Conservation (phyloP, 2,113 vertebrate species). For the Eublepharis macularius region DNA sequence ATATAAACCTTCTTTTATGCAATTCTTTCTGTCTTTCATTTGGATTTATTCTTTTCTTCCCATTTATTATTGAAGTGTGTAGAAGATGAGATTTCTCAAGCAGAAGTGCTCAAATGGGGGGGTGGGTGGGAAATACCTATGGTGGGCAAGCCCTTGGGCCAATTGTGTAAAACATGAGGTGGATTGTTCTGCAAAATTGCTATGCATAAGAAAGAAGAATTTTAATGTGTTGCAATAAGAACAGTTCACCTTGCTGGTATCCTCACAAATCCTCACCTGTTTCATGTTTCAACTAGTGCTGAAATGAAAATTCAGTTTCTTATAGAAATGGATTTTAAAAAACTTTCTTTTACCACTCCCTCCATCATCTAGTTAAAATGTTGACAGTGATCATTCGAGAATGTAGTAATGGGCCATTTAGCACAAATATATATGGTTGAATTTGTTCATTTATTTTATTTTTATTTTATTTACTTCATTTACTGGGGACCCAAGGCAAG, state of each 20-base stretch:
- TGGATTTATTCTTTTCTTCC: neutral
- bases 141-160: conserved; percentile 38
- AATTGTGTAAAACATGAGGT: conserved; percentile 39
- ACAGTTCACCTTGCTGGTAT: conserved; percentile 49
- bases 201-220: conserved; percentile 56
- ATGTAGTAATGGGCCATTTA: accelerated
- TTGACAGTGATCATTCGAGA: conserved; percentile 37
- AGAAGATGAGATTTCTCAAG: conserved; percentile 32
- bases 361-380: conserved; percentile 14
- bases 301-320: conserved; percentile 40
- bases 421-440: neutral
- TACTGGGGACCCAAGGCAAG: no score
- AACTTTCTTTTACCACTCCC: conserved; percentile 23
- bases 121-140: no score
- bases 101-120: neutral
- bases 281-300: conserved; percentile 43
- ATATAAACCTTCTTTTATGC: accelerated
- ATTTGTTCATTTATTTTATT: neutral
- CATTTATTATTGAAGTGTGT: neutral
- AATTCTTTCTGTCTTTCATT: neutral
- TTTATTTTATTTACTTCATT: neutral
- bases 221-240: conserved; percentile 57
- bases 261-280: conserved; percentile 36
- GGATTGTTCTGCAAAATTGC: conserved; percentile 46
- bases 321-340: conserved; percentile 17